phyloP scores from a whole-genome alignment of 2,888 invertebrate genomes.

The Apamea anceps region DNA sequence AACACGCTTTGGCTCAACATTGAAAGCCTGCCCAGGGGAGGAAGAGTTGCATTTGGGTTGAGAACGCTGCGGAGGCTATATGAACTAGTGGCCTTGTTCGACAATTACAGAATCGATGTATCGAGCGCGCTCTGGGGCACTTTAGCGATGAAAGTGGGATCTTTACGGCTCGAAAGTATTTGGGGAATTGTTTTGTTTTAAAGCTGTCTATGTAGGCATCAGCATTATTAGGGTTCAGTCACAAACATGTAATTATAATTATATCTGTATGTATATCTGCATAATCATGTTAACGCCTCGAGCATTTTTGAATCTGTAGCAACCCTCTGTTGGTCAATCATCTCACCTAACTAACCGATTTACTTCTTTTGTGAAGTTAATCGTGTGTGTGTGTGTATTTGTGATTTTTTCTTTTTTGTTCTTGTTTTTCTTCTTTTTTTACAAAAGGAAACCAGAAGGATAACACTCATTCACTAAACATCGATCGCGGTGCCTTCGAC shows the following conservation, averaged over 20 bases:
- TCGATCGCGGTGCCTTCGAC: background rate
- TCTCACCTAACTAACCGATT: background rate
- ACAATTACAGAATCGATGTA: conserved; percentile 10
- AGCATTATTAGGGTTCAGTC: background rate
- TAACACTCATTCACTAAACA: too few relatives aligned
- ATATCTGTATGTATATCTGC: too few relatives aligned
- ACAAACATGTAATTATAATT: background rate
- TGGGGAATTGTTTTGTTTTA: background rate
- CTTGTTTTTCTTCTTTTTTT: too few relatives aligned
- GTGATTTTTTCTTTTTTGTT: too few relatives aligned
- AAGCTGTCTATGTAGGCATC: background rate
- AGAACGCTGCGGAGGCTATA: conserved; percentile 15
- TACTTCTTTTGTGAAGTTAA: background rate
- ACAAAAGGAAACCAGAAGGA: too few relatives aligned
- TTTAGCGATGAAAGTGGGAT: background rate
- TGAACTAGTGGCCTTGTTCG: conserved; percentile 3
- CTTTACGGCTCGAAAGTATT: background rate
- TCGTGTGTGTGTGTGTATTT: background rate
- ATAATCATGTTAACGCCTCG: background rate
- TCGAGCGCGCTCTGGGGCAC: background rate
- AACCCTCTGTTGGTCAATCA: background rate
- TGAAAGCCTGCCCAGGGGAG: conserved; percentile 57
- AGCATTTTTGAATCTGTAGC: background rate
- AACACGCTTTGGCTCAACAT: conserved; percentile 59
- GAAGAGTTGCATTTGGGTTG: conserved; percentile 43